Base-by-base conservation (phyloP, 1,140 invertebrate species). In the Lysiphlebus fabarum region DNA sequence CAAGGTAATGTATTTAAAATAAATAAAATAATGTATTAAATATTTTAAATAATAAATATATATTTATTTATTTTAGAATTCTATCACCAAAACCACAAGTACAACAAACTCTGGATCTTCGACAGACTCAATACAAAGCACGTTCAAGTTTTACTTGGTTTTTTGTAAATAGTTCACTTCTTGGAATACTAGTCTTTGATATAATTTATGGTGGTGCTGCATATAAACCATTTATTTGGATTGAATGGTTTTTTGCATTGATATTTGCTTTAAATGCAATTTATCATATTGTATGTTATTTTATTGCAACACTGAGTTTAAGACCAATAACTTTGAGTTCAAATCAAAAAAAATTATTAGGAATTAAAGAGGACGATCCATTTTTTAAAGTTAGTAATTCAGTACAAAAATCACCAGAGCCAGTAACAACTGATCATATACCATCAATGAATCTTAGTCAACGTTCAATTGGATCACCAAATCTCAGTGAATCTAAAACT, bases 61-160 rank as follows among this genome's bases (percentile, higher is more conserved):
- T 14, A 53, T 41, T 58, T n/a, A 26, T 50, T 51, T 58, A 34
- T 36, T 58, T 5, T 41, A 75, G 74, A 57, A 64, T 73, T 55
- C 59, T 76, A 36, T 70, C 72, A 14, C 66, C 74, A 5, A 76
- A 74, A 53, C 72, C 74, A 11, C 71, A 75, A 53, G 73, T 76
- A 6, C 66, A 75, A 48, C 73, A 75, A 59, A 69, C 69, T 9
- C 36, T 76, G 0, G 62, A 72, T 56, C 38, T 75, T 9, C 63
- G 64, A 11, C 73, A 74, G 53, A 62, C 53, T 0, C 73, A 74
- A 53, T 68, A 41, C 9, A 72, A 69, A 63, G 71, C 71, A 0
- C 71, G 64, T 41, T 73, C 62, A 26, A 73, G 64, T 43, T 69
- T 75, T 11, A 75, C 67, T 10, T 73, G 73, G 66, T 75, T 76